phyloP scores from a whole-genome alignment of 2,888 invertebrate genomes.

The Metellina segmentata region DNA sequence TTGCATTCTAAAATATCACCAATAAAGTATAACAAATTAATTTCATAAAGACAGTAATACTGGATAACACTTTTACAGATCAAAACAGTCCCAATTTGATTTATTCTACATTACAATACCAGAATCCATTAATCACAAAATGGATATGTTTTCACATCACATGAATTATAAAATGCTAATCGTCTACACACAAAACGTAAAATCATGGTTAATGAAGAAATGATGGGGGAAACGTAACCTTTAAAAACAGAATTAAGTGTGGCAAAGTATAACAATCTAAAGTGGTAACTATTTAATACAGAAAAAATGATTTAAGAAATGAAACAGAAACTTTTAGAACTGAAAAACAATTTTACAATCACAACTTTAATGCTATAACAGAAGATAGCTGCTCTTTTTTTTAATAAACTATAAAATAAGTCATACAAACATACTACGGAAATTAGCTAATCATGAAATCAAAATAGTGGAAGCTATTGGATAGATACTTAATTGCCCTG shows the following conservation, averaged over 20 bases:
- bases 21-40: no score
- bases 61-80: neutral
- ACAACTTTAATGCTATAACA: neutral
- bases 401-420: neutral
- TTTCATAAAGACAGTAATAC: neutral
- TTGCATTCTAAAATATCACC: no score
- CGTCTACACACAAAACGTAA: neutral
- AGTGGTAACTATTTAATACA: no score
- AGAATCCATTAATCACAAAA: neutral
- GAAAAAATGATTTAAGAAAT: neutral
- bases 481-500: no score
- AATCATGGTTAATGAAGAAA: neutral
- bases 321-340: neutral
- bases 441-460: neutral
- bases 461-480: neutral
- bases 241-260: no score
- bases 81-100: neutral
- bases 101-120: neutral
- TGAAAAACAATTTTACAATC: neutral
- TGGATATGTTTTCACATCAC: conserved; percentile 42
- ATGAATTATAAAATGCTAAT: neutral
- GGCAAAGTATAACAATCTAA: no score
- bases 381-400: neutral
- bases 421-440: neutral
- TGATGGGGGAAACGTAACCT: no score